These are phyloP conservation scores for Homarus americanus DNA, from an alignment of 1,140 invertebrate genomes.

Conservation along the genomic window DNA sequence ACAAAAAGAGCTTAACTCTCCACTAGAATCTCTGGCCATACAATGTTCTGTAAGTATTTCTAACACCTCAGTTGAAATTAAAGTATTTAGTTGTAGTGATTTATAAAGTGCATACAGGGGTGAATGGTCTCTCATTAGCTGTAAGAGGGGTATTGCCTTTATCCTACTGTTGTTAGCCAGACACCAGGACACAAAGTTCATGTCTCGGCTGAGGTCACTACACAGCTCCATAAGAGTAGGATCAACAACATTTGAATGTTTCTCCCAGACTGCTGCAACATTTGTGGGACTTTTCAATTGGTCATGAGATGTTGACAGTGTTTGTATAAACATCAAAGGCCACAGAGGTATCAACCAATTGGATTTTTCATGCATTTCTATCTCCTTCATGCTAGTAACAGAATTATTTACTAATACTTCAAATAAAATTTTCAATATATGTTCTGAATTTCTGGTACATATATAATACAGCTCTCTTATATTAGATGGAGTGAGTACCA, in stretches of 20 bases:
- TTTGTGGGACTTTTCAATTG: background rate
- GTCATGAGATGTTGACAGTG: constrained; percentile 24
- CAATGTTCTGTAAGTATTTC: constrained; percentile 55
- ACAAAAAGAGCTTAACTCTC: constrained; percentile 24
- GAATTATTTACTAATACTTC: constrained; percentile 15
- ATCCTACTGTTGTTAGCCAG: constrained; percentile 35
- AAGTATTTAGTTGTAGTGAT: constrained; percentile 31
- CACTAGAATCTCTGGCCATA: constrained; percentile 48
- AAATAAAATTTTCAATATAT: constrained; percentile 40
- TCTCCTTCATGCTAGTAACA: constrained; percentile 18
- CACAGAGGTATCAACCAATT: constrained; percentile 42
- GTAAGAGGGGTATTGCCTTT: constrained; percentile 32
- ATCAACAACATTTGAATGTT: constrained; percentile 17
- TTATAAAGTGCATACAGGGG: constrained; percentile 48
- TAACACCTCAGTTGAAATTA: constrained; percentile 45
- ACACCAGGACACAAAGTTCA: constrained; percentile 50
- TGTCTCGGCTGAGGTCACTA: constrained; percentile 23
- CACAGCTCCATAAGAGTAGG: constrained; percentile 33
- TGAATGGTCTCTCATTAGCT: constrained; percentile 56
- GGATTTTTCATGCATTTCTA: constrained; percentile 24
- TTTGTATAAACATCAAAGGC: constrained; percentile 45
- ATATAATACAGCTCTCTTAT: constrained; percentile 42
- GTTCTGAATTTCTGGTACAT: constrained; percentile 27
- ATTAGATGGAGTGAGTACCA: constrained; percentile 7
- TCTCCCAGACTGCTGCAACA: constrained; percentile 25